Evolutionary conservation across 2,888 invertebrate genomes (phyloP).

Genomic region (Pilophorus perplexus): DNA sequence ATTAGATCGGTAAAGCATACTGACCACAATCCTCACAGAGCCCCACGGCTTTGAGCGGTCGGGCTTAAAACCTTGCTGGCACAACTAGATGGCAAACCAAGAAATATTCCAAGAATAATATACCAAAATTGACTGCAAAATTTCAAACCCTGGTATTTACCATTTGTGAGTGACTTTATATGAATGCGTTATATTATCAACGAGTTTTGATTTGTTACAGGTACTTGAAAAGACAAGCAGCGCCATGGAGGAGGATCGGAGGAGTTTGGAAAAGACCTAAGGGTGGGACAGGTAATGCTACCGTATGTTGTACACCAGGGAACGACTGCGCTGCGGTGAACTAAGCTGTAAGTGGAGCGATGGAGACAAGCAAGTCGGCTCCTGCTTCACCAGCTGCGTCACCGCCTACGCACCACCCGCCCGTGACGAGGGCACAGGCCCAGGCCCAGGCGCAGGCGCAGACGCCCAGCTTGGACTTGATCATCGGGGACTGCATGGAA

Average conservation of each 20-base stretch:
- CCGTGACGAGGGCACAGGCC: slow-evolving; percentile 36
- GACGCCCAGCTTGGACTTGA: slow-evolving; percentile 51
- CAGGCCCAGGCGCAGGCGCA: slow-evolving; percentile 39
- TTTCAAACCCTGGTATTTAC: no score
- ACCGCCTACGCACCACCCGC: slow-evolving; percentile 37
- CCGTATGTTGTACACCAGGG: slow-evolving; percentile 37
- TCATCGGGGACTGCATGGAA: slow-evolving; percentile 88
- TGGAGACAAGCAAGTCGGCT: slow-evolving; percentile 46
- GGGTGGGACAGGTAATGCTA: slow-evolving; percentile 33
- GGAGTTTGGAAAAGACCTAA: slow-evolving; percentile 35
- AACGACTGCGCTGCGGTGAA: slow-evolving; percentile 38
- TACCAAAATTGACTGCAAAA: no score
- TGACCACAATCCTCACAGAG: no score
- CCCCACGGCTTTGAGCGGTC: no score
- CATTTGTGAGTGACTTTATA: background rate
- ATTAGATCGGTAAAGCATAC: no score
- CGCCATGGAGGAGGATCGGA: slow-evolving; percentile 34
- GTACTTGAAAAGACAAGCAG: slow-evolving; percentile 24
- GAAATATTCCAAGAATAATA: no score
- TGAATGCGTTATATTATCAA: background rate
- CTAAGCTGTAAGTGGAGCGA: slow-evolving; percentile 46
- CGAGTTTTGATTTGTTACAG: slow-evolving; percentile 16
- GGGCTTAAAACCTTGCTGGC: no score
- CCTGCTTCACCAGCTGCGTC: slow-evolving; percentile 47
- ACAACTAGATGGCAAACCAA: no score